Percentiles rank a stretch among this genome's conserved stretches.
These are phyloP conservation scores for Melipona quadrifasciata DNA, from an alignment of 1,140 invertebrate species.

Conservation along the genomic window DNA sequence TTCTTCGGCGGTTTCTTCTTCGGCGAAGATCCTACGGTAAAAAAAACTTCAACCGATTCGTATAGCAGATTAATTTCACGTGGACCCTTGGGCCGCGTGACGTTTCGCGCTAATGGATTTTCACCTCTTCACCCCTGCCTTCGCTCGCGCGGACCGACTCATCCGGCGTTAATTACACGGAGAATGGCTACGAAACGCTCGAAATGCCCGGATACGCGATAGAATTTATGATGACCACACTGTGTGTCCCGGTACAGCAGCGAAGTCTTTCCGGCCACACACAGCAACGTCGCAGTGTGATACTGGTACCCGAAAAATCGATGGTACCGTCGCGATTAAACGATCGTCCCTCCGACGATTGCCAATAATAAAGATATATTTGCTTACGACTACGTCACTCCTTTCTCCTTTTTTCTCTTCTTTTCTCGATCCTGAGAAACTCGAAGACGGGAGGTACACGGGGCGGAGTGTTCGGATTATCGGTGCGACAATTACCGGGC, in stretches of 20 bases:
- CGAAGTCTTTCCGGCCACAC: background rate
- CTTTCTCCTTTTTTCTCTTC: background rate
- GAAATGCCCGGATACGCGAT: constrained; percentile 64
- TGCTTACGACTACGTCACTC: background rate
- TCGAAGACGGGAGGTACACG: background rate
- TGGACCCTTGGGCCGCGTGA: constrained; percentile 57
- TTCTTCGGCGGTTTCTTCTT: background rate
- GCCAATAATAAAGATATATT: background rate
- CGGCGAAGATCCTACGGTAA: constrained; percentile 8
- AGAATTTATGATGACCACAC: constrained; percentile 65
- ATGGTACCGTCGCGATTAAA: constrained; percentile 57
- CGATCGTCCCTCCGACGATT: background rate
- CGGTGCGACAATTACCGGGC: background rate
- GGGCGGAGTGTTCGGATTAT: background rate
- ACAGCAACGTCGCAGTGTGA: constrained; percentile 15
- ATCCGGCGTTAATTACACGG: constrained; percentile 68
- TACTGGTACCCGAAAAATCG: constrained; percentile 41
- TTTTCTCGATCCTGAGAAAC: background rate
- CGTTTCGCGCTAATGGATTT: constrained; percentile 68
- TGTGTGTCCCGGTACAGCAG: constrained; percentile 7
- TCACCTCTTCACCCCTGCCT: constrained; percentile 66
- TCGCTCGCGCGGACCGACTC: constrained; percentile 54
- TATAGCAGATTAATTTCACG: constrained; percentile 67
- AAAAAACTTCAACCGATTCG: constrained; percentile 50
- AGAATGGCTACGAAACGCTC: constrained; percentile 64